Base-by-base conservation (phyloP, 2,888 invertebrate genomes). In the Saturnia japonica region DNA sequence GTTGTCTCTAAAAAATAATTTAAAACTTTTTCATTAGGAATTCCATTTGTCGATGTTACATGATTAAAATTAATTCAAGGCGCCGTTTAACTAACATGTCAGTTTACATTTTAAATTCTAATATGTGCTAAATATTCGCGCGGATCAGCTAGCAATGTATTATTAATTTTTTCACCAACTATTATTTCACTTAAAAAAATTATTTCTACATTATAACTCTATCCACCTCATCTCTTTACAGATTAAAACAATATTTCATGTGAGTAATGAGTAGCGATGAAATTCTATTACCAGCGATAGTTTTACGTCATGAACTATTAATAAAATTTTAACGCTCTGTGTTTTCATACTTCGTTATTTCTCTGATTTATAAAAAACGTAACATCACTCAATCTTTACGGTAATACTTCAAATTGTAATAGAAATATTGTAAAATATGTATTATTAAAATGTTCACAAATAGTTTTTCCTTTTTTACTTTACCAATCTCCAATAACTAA, bases 301-400 rank as follows among this genome's bases (percentile, higher is more conserved):
- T 40, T 64, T 64, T n/a, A 64, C 40, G n/a, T 64, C 40, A 64
- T 4, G 25, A 25, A 14, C 28, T 60, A 64, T 64, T 64, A 40
- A 64, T 25, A n/a, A 9, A 9, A 40, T 40, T n/a, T 64, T 19
- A n/a, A 40, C 34, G 40, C 34, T n/a, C 40, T n/a, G n/a, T 64
- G n/a, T n/a, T 64, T 64, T 40, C 34, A 64, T 34, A 64, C n/a
- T 40, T 64, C 64, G 67, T 70, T 73, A 75, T 40, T 40, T 40
- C 64, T n/a, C 40, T 12, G 64, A 64, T 60, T 28, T 60, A 12
- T 60, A 60, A 28, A 28, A 51, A 40, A 40, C 40, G 4, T 28
- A 62, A 16, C 62, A 2, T n/a, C 34, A 9, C 40, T n/a, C n/a
- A n/a, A n/a, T 40, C 14, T 40, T 19, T 64, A 19, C 19, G n/a